These are phyloP conservation scores for Gymnothorax reevesii DNA, from an alignment of 2,797 vertebrate species.

Conservation along the genomic window DNA sequence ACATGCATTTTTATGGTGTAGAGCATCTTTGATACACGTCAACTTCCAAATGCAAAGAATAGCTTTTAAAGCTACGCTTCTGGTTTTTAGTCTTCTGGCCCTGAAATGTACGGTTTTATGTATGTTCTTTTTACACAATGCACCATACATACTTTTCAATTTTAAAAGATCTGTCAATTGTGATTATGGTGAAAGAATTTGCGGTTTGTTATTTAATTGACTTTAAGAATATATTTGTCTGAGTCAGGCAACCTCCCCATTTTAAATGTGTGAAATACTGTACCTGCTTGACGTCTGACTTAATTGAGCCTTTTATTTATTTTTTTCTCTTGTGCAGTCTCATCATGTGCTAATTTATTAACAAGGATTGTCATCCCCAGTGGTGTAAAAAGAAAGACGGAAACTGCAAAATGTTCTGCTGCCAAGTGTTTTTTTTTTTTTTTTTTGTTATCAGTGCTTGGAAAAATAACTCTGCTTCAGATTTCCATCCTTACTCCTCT, in stretches of 20 bases:
- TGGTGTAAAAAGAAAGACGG: background rate
- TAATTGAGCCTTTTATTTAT: background rate
- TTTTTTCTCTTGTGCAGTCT: background rate
- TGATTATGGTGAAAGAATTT: background rate
- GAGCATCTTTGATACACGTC: slow-evolving; percentile 9
- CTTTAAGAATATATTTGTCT: slow-evolving; percentile 13
- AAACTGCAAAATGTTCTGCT: background rate
- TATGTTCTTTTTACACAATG: slow-evolving; percentile 40
- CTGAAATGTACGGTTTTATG: slow-evolving; percentile 60
- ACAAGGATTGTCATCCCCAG: background rate
- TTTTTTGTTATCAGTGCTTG: background rate
- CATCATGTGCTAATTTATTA: background rate
- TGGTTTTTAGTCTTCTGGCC: slow-evolving; percentile 66
- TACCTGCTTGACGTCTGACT: background rate
- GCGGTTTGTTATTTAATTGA: background rate
- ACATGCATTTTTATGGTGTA: too few relatives aligned
- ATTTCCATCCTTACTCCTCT: background rate
- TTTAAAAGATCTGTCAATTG: background rate
- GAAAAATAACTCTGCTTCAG: too few relatives aligned
- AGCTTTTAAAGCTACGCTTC: slow-evolving; percentile 61
- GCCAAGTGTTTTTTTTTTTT: background rate
- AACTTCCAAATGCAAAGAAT: slow-evolving; percentile 43
- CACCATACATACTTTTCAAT: slow-evolving; percentile 9
- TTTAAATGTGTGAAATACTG: background rate
- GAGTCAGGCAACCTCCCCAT: background rate